Percentiles rank a stretch among this genome's conserved stretches.
Conservation (phyloP, 1,140 invertebrate species). For the Aphelinus atriplicis region DNA sequence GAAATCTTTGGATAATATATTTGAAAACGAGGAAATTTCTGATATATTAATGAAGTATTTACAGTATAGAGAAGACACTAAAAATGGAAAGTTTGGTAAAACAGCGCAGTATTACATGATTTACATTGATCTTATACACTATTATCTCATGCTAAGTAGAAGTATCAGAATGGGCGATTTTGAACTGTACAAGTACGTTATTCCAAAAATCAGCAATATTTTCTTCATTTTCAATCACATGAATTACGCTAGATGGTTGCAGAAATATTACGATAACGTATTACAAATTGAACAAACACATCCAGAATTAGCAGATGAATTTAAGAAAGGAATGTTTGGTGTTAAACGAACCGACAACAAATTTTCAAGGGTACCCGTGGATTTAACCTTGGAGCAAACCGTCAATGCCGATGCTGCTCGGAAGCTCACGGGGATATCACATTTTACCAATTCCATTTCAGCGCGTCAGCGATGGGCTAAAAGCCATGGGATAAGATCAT, state of each 20-base stretch:
- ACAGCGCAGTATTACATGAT: slow-evolving; percentile 19
- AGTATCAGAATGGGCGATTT: slow-evolving; percentile 15
- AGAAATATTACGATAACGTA: background rate
- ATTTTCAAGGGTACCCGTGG: slow-evolving; percentile 33
- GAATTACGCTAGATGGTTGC: background rate
- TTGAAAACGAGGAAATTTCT: no score
- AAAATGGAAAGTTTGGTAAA: slow-evolving; percentile 11
- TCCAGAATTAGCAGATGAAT: background rate
- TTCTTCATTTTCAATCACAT: slow-evolving; percentile 6
- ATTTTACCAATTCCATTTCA: slow-evolving; percentile 31
- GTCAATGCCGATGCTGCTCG: slow-evolving; percentile 49
- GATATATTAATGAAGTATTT: background rate
- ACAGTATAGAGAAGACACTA: background rate
- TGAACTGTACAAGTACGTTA: background rate
- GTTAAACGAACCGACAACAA: slow-evolving; percentile 46
- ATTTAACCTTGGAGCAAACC: slow-evolving; percentile 50
- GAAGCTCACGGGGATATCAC: slow-evolving; percentile 40
- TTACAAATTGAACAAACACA: background rate
- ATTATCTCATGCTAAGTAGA: slow-evolving; percentile 1
- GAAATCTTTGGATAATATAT: no score
- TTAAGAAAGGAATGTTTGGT: slow-evolving; percentile 43
- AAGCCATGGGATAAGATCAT: background rate
- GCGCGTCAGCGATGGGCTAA: background rate
- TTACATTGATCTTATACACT: slow-evolving; percentile 5
- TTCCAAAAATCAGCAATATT: slow-evolving; percentile 5